Conservation (phyloP, 2,113 vertebrate species). For the Varanus salvator region DNA sequence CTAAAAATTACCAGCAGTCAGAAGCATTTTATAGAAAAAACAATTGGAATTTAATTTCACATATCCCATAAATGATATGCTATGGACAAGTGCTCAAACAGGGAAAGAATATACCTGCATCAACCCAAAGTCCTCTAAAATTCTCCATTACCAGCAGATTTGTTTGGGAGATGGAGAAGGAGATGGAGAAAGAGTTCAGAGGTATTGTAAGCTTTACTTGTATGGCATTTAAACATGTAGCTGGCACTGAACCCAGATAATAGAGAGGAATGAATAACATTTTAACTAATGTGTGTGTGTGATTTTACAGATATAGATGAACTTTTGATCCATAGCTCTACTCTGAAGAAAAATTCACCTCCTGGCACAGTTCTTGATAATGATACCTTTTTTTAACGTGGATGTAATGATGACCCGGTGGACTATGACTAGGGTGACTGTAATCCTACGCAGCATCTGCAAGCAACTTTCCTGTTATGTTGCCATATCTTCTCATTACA, state of each 20-base stretch:
- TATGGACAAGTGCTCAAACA: not conserved
- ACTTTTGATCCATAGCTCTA: not conserved
- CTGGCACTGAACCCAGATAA: not conserved
- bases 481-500: conserved; percentile 1
- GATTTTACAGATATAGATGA: not conserved
- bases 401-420: not conserved
- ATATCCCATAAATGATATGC: not conserved
- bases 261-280: not conserved
- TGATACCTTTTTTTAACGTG: not conserved
- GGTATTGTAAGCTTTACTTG: not conserved
- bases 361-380: not conserved
- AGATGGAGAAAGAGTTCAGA: not conserved
- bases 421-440: not conserved
- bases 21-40: not conserved
- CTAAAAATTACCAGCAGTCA: not conserved
- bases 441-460: not conserved
- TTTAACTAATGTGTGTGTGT: not conserved
- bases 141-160: not conserved
- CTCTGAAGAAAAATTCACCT: not conserved
- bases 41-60: not conserved
- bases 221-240: not conserved
- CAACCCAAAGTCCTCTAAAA: not conserved
- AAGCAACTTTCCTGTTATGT: not conserved
- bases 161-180: not conserved
- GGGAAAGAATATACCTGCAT: not conserved